A percentile compares a stretch with the other conserved stretches of the same genome.
Conservation (phyloP, 2,797 vertebrate genomes). For the Perodicticus potto region DNA sequence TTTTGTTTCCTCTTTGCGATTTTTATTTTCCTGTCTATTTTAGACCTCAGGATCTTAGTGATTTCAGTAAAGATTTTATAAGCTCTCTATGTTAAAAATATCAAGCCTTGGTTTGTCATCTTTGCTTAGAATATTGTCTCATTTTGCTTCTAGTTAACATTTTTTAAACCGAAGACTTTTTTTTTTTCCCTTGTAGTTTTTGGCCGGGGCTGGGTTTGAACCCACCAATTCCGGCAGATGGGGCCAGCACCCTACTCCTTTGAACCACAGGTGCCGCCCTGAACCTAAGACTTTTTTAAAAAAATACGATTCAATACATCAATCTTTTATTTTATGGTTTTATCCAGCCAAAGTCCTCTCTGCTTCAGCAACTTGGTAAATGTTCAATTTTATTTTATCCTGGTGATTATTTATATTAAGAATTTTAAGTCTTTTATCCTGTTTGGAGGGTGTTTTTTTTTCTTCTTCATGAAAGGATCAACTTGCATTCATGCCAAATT, state of each 20-base stretch:
- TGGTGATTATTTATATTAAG: slow-evolving; percentile 43
- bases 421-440: not conserved
- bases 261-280: no score
- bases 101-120: slow-evolving; percentile 36
- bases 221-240: no score
- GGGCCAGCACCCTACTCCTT: no score
- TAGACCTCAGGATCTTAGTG: slow-evolving; percentile 42
- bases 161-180: slow-evolving; percentile 34
- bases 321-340: slow-evolving; percentile 56
- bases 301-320: not conserved
- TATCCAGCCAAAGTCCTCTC: slow-evolving; percentile 14
- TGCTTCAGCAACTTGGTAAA: slow-evolving; percentile 9
- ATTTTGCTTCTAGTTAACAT: slow-evolving; percentile 57
- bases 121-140: slow-evolving; percentile 41
- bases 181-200: no score
- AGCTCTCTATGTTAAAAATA: slow-evolving; percentile 60
- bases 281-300: not conserved
- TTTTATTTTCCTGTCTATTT: slow-evolving; percentile 67
- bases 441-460: not conserved
- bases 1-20: slow-evolving; percentile 53
- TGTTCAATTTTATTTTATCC: slow-evolving; percentile 15
- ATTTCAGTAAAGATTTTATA: slow-evolving; percentile 56
- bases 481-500: not conserved
- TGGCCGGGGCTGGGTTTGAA: no score
- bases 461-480: not conserved